Evolutionary conservation across 1,140 invertebrate genomes (phyloP).

Genomic region (Plodia interpunctella): DNA sequence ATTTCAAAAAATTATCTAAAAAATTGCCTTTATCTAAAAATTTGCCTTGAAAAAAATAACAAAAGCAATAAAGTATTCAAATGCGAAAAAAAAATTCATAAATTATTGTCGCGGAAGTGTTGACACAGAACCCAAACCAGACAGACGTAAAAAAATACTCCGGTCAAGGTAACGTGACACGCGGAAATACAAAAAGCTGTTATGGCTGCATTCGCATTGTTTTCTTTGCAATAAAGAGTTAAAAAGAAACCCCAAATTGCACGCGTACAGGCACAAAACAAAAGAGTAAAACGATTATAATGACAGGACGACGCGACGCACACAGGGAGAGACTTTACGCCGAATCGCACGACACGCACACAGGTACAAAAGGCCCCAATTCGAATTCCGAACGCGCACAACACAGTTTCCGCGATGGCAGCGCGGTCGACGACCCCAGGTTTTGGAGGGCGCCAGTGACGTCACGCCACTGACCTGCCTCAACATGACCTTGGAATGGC

Average conservation of each 20-base stretch:
- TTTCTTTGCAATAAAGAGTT: slow-evolving; percentile 15
- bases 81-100: not conserved
- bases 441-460: slow-evolving; percentile 72
- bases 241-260: slow-evolving; percentile 28
- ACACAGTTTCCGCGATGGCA: slow-evolving; percentile 69
- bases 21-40: no score
- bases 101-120: not conserved
- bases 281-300: slow-evolving; percentile 15
- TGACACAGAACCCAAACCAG: slow-evolving; percentile 1
- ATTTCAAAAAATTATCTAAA: no score
- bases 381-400: slow-evolving; percentile 71
- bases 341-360: slow-evolving; percentile 37
- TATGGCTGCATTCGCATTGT: slow-evolving; percentile 6
- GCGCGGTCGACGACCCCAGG: slow-evolving; percentile 59
- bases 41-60: no score
- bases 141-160: not conserved
- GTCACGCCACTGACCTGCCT: slow-evolving; percentile 67
- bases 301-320: slow-evolving; percentile 10
- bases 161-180: slow-evolving; percentile 15
- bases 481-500: slow-evolving; percentile 49
- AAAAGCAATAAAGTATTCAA: no score
- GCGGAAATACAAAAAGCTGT: slow-evolving; percentile 13
- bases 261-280: slow-evolving; percentile 23
- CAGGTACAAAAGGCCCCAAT: slow-evolving; percentile 54
- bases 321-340: not conserved